Evolutionary conservation across 2,888 invertebrate genomes (phyloP).

Genomic region (Xanthorhoe spadicearia): DNA sequence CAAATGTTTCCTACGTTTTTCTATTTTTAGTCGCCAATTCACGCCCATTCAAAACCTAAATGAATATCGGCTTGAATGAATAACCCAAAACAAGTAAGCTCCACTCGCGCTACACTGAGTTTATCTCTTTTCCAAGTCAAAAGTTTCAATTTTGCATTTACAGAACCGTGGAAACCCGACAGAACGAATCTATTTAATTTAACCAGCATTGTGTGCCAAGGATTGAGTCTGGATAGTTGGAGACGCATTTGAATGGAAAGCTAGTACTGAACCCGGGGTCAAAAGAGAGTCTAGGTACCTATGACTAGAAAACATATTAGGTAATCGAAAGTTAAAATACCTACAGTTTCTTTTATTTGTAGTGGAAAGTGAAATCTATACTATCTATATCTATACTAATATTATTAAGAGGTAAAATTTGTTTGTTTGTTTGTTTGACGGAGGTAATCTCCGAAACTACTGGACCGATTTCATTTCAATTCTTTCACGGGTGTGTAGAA

Average conservation of each 20-base stretch:
- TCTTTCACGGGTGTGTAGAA: too few species aligned
- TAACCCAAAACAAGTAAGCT: conserved; percentile 17
- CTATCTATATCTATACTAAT: too few species aligned
- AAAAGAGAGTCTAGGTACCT: background rate
- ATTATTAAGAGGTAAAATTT: too few species aligned
- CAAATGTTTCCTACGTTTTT: conserved; percentile 2
- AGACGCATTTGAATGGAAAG: conserved; percentile 52
- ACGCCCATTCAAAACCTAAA: conserved; percentile 3
- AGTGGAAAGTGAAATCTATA: too few species aligned
- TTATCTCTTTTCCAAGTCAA: conserved; percentile 26
- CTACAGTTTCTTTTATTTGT: too few species aligned
- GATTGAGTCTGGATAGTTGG: conserved; percentile 40
- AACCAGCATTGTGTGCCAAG: conserved; percentile 28
- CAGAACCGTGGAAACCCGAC: conserved; percentile 14
- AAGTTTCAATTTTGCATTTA: conserved; percentile 23
- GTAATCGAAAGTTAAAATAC: too few species aligned
- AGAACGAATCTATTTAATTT: conserved; percentile 32
- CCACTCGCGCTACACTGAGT: conserved; percentile 9
- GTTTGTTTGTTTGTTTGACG: too few species aligned
- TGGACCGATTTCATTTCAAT: too few species aligned
- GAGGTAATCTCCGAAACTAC: too few species aligned
- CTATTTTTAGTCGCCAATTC: conserved; percentile 1
- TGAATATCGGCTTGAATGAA: conserved; percentile 13
- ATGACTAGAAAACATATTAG: too few species aligned
- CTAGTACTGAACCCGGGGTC: conserved; percentile 42